Evolutionary conservation across 2,113 vertebrate species (phyloP), one percentile per base, ranked within the genome.

Genomic region (Myiozetetes cayanensis): DNA sequence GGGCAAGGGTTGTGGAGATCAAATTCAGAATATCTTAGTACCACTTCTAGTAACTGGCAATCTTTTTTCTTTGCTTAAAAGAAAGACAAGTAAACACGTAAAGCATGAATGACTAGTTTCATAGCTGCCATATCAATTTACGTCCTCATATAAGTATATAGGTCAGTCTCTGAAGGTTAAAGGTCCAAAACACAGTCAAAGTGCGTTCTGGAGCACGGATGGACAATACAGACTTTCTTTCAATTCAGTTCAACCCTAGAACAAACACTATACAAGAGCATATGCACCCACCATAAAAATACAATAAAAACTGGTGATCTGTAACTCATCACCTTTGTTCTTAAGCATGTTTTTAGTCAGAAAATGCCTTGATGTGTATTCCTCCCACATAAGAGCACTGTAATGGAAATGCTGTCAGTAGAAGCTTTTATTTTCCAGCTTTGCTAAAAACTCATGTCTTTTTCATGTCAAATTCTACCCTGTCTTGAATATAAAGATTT

Each of bases 361-460:
- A 95, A 93, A 83, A 86, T 8, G 22, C 77, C 91, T 74, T 83
- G 43, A 87, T 91, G 41, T 31, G 59, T 88, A 90, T 93, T 96
- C 92, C 92, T 93, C 96, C 94, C 79, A 96, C 94, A 2, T 31
- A 63, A 20, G 27, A 90, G 47, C 50, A 85, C 24, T 77, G 72
- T 72, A 94, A 47, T 93, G 50, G 58, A 94, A 96, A 91, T 70
- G 87, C 93, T 96, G 93, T 96, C 94, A 95, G 68, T 9, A 49
- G 78, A 70, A 94, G 78, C 90, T 93, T 96, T 94, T 90, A 74
- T 87, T 96, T 96, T 86, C 68, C 85, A 93, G 63, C 52, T 93
- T 88, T 77, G 43, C 56, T 93, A 63, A 89, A 96, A 93, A 65
- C 15, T 77, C 63, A 21, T 12, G 33, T 47, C 72, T 93, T 72